A percentile compares a stretch with the other conserved stretches of the same genome.
Evolutionary conservation across 2,797 vertebrate species (phyloP).

Genomic region (Girardinus metallicus): DNA sequence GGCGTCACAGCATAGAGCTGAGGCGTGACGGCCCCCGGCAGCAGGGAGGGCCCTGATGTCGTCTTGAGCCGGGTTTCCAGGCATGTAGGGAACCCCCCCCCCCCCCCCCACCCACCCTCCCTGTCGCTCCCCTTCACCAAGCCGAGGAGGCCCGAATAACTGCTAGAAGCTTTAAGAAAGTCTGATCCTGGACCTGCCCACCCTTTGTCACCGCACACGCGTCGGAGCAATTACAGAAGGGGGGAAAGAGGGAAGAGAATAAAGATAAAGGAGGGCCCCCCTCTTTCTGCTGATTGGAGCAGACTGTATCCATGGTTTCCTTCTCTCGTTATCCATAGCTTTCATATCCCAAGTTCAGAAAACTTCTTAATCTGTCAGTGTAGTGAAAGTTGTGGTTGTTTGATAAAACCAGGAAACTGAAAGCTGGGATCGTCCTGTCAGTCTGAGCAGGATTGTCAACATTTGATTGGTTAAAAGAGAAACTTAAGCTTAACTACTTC

Average conservation of each 20-base stretch:
- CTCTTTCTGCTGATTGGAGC: constrained; percentile 39
- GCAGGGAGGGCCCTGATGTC: no score
- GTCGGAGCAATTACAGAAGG: constrained; percentile 70
- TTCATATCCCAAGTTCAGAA: neutral
- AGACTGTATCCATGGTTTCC: neutral
- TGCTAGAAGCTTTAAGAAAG: constrained; percentile 11
- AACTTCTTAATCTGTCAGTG: neutral
- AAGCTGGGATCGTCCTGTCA: neutral
- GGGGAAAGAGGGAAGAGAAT: neutral
- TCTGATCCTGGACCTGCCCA: constrained; percentile 45
- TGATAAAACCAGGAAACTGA: neutral
- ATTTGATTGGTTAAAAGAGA: neutral
- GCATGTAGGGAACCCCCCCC: no score
- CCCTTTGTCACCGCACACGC: constrained; percentile 70
- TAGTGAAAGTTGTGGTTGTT: neutral
- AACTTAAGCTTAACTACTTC: neutral
- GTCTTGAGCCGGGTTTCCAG: no score
- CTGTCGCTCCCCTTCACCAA: neutral
- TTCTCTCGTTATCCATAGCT: neutral
- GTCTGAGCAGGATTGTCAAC: neutral
- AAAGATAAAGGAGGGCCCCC: constrained; percentile 27
- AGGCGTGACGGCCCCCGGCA: no score
- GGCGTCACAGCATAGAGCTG: no score
- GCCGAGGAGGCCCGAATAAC: constrained; percentile 50
- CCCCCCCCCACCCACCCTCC: neutral